Percentiles rank a stretch among this genome's conserved stretches.
phyloP scores from a whole-genome alignment of 2,888 invertebrate genomes.

The Meloe dianella region DNA sequence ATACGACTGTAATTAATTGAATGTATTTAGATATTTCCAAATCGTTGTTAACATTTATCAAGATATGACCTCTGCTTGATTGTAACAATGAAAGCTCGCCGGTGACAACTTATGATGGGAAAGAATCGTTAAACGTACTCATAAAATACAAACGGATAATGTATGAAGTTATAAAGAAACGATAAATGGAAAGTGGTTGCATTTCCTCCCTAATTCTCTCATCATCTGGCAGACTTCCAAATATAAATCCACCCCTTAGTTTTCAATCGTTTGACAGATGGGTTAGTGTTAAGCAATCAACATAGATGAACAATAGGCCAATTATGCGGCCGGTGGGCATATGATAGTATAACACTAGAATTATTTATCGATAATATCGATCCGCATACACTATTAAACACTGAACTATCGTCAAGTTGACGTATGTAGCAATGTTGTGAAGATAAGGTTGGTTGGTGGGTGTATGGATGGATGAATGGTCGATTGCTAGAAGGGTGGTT shows the following conservation, averaged over 20 bases:
- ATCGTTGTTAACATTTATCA: no score
- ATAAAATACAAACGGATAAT: not conserved
- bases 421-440: slow-evolving; percentile 25
- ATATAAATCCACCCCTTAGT: slow-evolving; percentile 8
- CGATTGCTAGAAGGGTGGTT: slow-evolving; percentile 25
- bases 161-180: not conserved
- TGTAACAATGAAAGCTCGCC: not conserved
- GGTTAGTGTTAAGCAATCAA: slow-evolving; percentile 17
- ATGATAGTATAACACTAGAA: slow-evolving; percentile 18
- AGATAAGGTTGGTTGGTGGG: not conserved
- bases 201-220: slow-evolving; percentile 1
- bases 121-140: not conserved
- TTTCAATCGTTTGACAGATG: slow-evolving; percentile 13
- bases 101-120: not conserved
- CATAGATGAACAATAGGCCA: slow-evolving; percentile 16
- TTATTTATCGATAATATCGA: slow-evolving; percentile 25
- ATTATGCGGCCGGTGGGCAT: slow-evolving; percentile 15
- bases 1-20: not conserved
- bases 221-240: slow-evolving; percentile 16
- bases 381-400: slow-evolving; percentile 18
- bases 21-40: no score
- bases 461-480: slow-evolving; percentile 15
- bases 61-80: not conserved
- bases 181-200: not conserved
- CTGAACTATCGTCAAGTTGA: slow-evolving; percentile 32